Conservation (phyloP, 2,113 vertebrate genomes). For the Chinchilla lanigera region DNA sequence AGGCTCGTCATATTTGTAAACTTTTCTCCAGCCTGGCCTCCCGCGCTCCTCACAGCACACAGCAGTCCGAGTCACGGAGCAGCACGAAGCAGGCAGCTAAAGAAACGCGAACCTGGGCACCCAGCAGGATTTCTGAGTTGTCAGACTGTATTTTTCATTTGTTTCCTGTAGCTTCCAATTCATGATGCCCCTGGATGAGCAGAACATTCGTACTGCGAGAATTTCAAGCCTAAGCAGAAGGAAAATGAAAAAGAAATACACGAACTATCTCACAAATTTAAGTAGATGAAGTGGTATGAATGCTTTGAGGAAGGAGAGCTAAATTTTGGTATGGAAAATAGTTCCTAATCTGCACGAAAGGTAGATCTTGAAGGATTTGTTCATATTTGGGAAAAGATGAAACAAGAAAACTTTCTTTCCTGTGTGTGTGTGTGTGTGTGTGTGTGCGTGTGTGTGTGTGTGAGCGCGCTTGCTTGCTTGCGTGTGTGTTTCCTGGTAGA, state of each 20-base stretch:
- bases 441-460: not conserved
- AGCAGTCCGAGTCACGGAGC: not conserved
- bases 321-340: not conserved
- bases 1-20: not conserved
- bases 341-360: not conserved
- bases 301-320: not conserved
- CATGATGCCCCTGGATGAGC: not conserved
- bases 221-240: not conserved
- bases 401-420: not conserved
- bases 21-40: not conserved
- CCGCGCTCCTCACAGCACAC: not conserved
- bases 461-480: no score
- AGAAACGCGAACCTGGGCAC: not conserved
- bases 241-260: not conserved
- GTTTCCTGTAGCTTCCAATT: not conserved
- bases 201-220: not conserved
- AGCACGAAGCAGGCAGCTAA: not conserved
- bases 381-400: not conserved
- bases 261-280: not conserved
- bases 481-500: not conserved
- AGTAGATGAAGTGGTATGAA: not conserved
- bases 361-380: not conserved
- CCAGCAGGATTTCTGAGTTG: not conserved
- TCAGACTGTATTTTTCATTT: not conserved
- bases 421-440: not conserved